A percentile compares a stretch with the other conserved stretches of the same genome.
These are phyloP conservation scores for Cheilosia grossa DNA, from an alignment of 2,888 invertebrate species.

Conservation along the genomic window DNA sequence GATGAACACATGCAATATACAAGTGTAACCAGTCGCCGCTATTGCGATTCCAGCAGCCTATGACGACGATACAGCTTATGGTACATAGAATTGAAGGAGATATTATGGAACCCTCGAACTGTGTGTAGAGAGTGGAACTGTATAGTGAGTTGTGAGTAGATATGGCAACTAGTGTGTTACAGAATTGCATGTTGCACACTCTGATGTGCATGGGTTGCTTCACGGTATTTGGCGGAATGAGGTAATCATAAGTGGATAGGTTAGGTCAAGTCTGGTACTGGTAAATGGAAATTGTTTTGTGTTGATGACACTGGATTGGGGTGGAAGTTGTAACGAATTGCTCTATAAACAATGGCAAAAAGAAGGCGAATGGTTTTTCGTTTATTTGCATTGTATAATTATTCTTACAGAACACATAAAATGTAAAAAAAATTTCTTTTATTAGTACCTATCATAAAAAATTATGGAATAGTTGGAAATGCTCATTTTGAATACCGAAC, in stretches of 20 bases:
- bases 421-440: no score
- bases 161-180: background rate
- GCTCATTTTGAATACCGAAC: no score
- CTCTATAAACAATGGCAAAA: no score
- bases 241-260: conserved; percentile 51
- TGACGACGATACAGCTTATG: conserved; percentile 16
- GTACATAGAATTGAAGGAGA: background rate
- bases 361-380: no score
- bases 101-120: background rate
- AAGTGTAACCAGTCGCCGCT: conserved; percentile 23
- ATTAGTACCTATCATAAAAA: no score
- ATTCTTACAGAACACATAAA: no score
- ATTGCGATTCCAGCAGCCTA: conserved; percentile 20
- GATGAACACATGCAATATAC: conserved; percentile 23
- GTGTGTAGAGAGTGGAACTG: conserved; percentile 1
- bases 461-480: no score
- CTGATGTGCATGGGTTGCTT: conserved; percentile 19
- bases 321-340: no score
- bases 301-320: background rate
- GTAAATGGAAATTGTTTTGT: conserved; percentile 37
- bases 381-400: no score
- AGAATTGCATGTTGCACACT: conserved; percentile 45
- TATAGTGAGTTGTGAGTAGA: background rate
- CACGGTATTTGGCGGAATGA: conserved; percentile 16
- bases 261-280: conserved; percentile 44